Evolutionary conservation across 2,113 vertebrate genomes (phyloP).

Genomic region (Tauraco erythrolophus): DNA sequence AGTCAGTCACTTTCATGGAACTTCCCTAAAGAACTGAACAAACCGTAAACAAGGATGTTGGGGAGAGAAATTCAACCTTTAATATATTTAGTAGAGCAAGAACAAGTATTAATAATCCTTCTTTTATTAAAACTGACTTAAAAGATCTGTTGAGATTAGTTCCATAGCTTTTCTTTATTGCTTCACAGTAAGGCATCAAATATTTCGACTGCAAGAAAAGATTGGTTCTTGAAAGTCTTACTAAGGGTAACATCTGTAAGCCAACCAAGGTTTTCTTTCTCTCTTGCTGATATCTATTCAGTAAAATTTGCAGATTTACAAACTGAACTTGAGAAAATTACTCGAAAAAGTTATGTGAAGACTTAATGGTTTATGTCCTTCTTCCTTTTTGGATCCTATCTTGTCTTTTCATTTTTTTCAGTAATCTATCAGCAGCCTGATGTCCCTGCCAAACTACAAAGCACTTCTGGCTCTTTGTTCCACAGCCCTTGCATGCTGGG

Average conservation of each 20-base stretch:
- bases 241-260: background rate
- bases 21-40: constrained; percentile 27
- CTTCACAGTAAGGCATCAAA: background rate
- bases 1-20: background rate
- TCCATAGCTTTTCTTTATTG: constrained; percentile 22
- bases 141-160: constrained; percentile 29
- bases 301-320: background rate
- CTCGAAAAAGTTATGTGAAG: background rate
- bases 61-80: constrained; percentile 42
- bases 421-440: background rate
- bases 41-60: background rate
- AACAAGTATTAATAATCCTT: constrained; percentile 28
- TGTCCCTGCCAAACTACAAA: background rate
- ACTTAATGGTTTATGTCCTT: background rate
- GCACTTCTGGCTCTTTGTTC: background rate
- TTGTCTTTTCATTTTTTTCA: background rate
- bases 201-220: background rate
- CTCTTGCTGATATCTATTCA: background rate
- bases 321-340: background rate
- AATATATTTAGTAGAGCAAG: constrained; percentile 29
- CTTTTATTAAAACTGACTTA: constrained; percentile 64
- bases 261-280: background rate
- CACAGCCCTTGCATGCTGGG: accelerated
- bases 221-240: background rate
- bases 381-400: background rate